Conservation (phyloP, 2,797 vertebrate species). For the Enteromius fasciolatus region DNA sequence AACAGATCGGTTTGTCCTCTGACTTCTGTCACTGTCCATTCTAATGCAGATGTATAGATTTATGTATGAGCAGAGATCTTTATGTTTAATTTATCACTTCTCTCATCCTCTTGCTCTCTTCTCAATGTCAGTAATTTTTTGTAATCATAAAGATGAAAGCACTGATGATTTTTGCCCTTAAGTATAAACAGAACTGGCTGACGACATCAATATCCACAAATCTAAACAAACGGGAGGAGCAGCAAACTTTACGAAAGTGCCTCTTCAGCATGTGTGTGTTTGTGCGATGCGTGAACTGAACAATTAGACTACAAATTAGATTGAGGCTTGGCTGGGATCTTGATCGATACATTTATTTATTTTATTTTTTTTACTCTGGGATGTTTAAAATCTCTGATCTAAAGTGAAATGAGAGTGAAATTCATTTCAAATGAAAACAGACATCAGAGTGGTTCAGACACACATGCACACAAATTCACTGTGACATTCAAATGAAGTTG, state of each 20-base stretch:
- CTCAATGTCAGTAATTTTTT: slow-evolving; percentile 14
- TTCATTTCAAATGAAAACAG: slow-evolving; percentile 11
- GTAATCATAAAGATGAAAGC: slow-evolving; percentile 47
- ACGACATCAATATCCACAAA: slow-evolving; percentile 73
- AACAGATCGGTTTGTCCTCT: not conserved
- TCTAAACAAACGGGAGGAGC: slow-evolving; percentile 56
- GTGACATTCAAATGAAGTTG: slow-evolving; percentile 28
- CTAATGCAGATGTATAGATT: slow-evolving; percentile 36
- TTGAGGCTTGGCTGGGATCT: not conserved
- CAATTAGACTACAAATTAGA: slow-evolving; percentile 16
- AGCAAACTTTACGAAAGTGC: slow-evolving; percentile 32
- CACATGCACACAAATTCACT: slow-evolving; percentile 5
- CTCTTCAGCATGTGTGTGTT: slow-evolving; percentile 42
- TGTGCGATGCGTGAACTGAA: slow-evolving; percentile 10
- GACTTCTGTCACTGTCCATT: slow-evolving; percentile 27
- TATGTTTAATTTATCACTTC: slow-evolving; percentile 52
- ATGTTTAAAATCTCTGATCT: not conserved
- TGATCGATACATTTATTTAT: not conserved
- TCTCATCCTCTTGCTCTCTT: slow-evolving; percentile 22
- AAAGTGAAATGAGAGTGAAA: slow-evolving; percentile 12
- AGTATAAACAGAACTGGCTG: slow-evolving; percentile 77
- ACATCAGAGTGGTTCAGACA: slow-evolving; percentile 16
- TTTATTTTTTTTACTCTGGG: not conserved
- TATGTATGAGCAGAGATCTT: slow-evolving; percentile 34
- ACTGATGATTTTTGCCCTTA: slow-evolving; percentile 62